Evolutionary conservation across 2,113 vertebrate genomes (phyloP), one percentile per base, ranked within the genome.

Genomic region (Aptenodytes patagonicus): DNA sequence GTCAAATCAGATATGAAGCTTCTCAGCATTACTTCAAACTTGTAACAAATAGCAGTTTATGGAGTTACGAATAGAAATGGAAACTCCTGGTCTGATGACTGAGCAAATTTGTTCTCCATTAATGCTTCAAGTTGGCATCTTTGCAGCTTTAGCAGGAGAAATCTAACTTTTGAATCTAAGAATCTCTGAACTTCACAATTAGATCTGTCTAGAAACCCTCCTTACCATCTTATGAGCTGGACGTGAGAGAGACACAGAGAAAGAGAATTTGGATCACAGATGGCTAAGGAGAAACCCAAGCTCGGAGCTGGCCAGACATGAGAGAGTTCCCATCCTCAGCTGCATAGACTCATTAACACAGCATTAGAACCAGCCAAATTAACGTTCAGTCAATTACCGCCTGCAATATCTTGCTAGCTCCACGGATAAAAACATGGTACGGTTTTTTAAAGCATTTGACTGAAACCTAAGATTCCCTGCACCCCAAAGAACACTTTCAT

Each of bases 211-310:
- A 19, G 42, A 70, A 65, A 28, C 10, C 11, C 17, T 17, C 24
- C 49, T 61, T 44, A 38, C 31, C 9, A 15, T 26, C 38, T 26
- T 54, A n/a, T 8, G 68, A 83, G 54, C 31, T 52, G 77, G 31
- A 17, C 2, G 0, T 1, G 36, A 15, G 57, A 28, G 25, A 49
- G 8, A 34, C 26, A 11, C 19, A 62, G 22, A 40, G 29, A 31
- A 13, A 13, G 51, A 46, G 29, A 29, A 32, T 40, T 66, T 36
- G 38, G 36, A 18, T 65, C 55, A 36, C 0, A 0, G 3, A 1
- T 17, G 19, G 24, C n/a, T 75, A 15, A 89, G 64, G 52, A 77
- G 83, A n/a, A 89, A 44, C 29, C 15, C 52, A 40, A 21, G 17
- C n/a, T 44, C 46, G 17, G 57, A 76, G 17, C 49, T 44, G 25